Evolutionary conservation across 53 echinoderm and acorn worm species (phyloP).

Genomic region (Astropecten irregularis): DNA sequence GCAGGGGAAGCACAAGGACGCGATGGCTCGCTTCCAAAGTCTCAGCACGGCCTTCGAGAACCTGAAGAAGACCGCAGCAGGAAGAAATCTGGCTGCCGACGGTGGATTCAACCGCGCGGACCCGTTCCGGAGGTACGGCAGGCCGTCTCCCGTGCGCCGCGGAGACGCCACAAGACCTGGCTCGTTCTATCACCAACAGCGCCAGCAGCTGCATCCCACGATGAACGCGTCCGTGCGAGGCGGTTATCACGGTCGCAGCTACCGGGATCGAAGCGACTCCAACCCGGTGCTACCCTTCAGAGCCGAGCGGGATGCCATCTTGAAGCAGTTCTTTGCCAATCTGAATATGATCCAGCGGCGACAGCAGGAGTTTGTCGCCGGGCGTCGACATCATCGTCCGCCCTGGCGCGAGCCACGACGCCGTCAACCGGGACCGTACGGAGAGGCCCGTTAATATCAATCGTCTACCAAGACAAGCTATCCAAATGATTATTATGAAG

Average conservation of each 20-base stretch:
- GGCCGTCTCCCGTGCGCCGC: background rate
- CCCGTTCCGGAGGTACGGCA: conserved; percentile 10
- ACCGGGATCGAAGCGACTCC: background rate
- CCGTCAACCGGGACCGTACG: conserved; percentile 32
- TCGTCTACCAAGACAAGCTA: too few species aligned
- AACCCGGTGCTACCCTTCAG: conserved; percentile 9
- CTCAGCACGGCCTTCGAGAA: conserved; percentile 20
- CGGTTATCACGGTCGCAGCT: background rate
- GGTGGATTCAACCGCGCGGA: background rate
- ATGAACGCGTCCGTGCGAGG: background rate
- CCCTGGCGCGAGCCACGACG: background rate
- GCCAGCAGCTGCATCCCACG: background rate
- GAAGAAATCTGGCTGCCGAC: background rate
- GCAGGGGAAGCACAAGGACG: conserved; percentile 21
- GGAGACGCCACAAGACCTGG: background rate
- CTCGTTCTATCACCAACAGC: background rate
- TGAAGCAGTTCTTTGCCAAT: conserved; percentile 54
- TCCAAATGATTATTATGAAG: too few species aligned
- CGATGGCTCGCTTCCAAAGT: background rate
- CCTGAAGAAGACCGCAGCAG: background rate
- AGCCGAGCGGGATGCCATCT: conserved; percentile 30
- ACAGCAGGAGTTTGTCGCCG: conserved; percentile 2
- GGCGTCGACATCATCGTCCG: background rate
- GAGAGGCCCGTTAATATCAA: conserved; percentile 17
- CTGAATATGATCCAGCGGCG: conserved; percentile 47